Evolutionary conservation across 2,113 vertebrate genomes (phyloP).

Genomic region (Eptesicus fuscus): DNA sequence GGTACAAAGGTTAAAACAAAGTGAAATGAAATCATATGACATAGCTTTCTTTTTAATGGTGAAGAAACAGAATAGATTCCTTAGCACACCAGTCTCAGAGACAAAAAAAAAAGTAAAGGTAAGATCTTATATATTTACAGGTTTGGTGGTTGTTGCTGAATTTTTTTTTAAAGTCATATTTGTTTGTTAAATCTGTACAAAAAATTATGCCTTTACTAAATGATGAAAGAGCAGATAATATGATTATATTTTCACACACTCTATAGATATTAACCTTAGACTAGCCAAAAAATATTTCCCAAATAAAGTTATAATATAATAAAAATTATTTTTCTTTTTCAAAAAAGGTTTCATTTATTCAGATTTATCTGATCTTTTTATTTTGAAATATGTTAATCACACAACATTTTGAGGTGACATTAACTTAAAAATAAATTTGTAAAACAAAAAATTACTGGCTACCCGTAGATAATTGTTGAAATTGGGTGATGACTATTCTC

Average conservation of each 20-base stretch:
- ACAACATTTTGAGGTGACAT: conserved; percentile 25
- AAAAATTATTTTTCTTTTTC: conserved; percentile 18
- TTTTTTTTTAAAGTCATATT: neutral
- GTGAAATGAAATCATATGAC: conserved; percentile 64
- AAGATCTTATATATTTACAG: conserved; percentile 65
- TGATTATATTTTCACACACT: neutral
- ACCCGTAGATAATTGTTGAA: neutral
- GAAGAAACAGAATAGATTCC: conserved; percentile 53
- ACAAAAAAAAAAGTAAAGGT: conserved; percentile 77
- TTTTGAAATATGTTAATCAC: conserved; percentile 34
- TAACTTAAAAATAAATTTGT: conserved; percentile 22
- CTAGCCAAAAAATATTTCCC: neutral
- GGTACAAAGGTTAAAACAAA: conserved; percentile 84
- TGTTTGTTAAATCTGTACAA: neutral
- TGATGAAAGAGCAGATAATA: conserved; percentile 34
- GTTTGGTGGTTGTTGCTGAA: neutral
- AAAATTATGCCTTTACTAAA: conserved; percentile 17
- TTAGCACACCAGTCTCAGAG: conserved; percentile 19
- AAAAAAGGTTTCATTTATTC: neutral
- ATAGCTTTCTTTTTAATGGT: conserved; percentile 63
- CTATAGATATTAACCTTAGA: conserved; percentile 49
- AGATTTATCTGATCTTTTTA: conserved; percentile 11
- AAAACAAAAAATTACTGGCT: neutral
- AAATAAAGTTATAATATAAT: conserved; percentile 48
- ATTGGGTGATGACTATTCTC: neutral